Conservation (phyloP, 1,140 invertebrate genomes). For the Bombyx mandarina region DNA sequence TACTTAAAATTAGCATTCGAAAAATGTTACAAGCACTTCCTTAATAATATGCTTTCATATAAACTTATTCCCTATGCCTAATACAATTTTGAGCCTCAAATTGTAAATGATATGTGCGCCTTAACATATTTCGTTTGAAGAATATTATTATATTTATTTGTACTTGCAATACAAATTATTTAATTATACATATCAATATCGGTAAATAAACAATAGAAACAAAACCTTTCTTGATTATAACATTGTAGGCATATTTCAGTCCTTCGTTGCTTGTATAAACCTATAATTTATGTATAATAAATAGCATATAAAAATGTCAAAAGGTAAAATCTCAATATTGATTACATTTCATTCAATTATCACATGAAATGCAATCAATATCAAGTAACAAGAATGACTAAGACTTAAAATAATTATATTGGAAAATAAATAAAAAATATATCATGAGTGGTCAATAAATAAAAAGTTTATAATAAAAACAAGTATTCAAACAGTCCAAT, state of each 20-base stretch:
- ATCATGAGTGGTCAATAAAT: constrained; percentile 18
- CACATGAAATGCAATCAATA: constrained; percentile 16
- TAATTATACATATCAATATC: no score
- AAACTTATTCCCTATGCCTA: constrained; percentile 28
- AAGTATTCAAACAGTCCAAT: constrained; percentile 10
- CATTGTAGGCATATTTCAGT: constrained; percentile 15
- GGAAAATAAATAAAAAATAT: neutral
- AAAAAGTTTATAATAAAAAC: constrained; percentile 10
- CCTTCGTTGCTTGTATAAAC: constrained; percentile 16
- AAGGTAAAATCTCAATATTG: constrained; percentile 22
- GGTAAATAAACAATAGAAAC: neutral
- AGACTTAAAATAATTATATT: constrained; percentile 4
- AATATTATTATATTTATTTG: no score
- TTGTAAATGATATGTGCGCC: constrained; percentile 34
- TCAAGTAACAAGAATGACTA: constrained; percentile 12
- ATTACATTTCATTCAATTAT: constrained; percentile 21
- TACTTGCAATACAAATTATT: no score
- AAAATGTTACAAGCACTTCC: constrained; percentile 48
- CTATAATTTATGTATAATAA: constrained; percentile 14
- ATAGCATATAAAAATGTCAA: constrained; percentile 19
- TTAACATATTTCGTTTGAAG: neutral
- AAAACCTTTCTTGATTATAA: constrained; percentile 6
- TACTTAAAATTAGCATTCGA: constrained; percentile 53
- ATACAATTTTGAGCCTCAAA: constrained; percentile 37
- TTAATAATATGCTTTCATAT: constrained; percentile 14